Percentiles rank a stretch among this genome's conserved stretches.
These are phyloP conservation scores for Leistus spinibarbis DNA, from an alignment of 2,888 invertebrate genomes.

Conservation along the genomic window DNA sequence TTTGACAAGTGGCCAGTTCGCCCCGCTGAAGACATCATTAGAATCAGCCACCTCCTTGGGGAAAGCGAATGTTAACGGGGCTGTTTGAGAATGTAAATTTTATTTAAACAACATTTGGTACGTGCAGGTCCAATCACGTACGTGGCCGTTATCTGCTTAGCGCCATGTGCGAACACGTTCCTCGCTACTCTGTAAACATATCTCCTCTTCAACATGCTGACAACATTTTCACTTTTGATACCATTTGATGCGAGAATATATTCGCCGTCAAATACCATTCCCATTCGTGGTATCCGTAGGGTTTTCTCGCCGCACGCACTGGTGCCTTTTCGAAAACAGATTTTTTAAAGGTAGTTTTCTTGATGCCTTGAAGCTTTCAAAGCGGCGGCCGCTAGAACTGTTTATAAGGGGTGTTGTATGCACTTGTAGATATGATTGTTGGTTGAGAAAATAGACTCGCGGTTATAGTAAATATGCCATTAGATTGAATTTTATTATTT, in stretches of 20 bases:
- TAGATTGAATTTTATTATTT: no score
- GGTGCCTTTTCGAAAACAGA: no score
- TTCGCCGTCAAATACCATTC: not conserved
- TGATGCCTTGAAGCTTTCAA: not conserved
- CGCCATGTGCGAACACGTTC: slow-evolving; percentile 10
- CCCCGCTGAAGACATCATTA: no score
- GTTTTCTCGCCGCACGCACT: no score
- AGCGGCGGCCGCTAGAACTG: no score
- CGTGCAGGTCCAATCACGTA: slow-evolving; percentile 24
- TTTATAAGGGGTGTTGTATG: no score
- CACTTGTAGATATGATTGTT: no score
- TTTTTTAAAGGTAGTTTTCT: no score
- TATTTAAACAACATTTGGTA: slow-evolving; percentile 29
- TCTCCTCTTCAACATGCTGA: not conserved
- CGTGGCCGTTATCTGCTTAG: slow-evolving; percentile 13
- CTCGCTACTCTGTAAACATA: slow-evolving; percentile 27
- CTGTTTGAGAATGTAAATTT: slow-evolving; percentile 34
- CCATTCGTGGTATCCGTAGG: not conserved
- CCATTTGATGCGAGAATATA: not conserved
- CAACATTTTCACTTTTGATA: slow-evolving; percentile 5
- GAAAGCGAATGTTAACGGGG: no score
- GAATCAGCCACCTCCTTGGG: not conserved
- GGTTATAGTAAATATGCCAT: no score
- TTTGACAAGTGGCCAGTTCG: no score
- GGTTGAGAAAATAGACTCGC: no score